Evolutionary conservation across 2,888 invertebrate species (phyloP), one percentile per base, ranked within the genome.

Genomic region (Andricus quercusramuli): DNA sequence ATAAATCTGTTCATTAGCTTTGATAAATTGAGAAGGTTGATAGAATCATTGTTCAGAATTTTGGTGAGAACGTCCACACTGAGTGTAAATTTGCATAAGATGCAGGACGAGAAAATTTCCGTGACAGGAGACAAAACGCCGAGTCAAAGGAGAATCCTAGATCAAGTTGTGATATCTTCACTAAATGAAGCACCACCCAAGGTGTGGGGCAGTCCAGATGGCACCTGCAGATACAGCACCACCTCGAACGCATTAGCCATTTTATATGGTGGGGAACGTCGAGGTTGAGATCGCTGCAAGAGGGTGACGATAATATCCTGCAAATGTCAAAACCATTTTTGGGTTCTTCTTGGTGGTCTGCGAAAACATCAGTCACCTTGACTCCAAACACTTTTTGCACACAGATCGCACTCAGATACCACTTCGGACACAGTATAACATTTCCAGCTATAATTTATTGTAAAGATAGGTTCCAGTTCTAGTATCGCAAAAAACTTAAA

Each of bases 161-260:
- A 89, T 88, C 87, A 84, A 78, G 82, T 83, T 80, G 83, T 88
- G 90, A 90, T 90, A 90, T 89, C 87, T 87, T 86, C 85, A 88
- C 89, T 88, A 89, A 89, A 89, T 86, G 88, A 86, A 85, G 85
- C 88, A 86, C 91, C 91, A 90, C 92, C 91, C 92, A 92, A 91
- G 91, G 90, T 91, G 91, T 91, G 88, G 88, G 89, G 85, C 86
- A 84, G 81, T 84, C 84, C 85, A 88, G 92, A 91, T 91, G 89
- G 90, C 88, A 87, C 85, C 86, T 84, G 74, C 83, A 87, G 91
- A 91, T 91, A 91, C 77, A 83, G 80, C 84, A 83, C 83, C 78
- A 82, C 87, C 86, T 86, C 84, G 80, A 79, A 84, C 85, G 89
- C 90, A 91, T 91, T 90, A 90, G 90, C 89, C 86, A 86, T 88